These are phyloP conservation scores for Poecilia picta DNA, from an alignment of 2,797 vertebrate genomes.

Conservation along the genomic window DNA sequence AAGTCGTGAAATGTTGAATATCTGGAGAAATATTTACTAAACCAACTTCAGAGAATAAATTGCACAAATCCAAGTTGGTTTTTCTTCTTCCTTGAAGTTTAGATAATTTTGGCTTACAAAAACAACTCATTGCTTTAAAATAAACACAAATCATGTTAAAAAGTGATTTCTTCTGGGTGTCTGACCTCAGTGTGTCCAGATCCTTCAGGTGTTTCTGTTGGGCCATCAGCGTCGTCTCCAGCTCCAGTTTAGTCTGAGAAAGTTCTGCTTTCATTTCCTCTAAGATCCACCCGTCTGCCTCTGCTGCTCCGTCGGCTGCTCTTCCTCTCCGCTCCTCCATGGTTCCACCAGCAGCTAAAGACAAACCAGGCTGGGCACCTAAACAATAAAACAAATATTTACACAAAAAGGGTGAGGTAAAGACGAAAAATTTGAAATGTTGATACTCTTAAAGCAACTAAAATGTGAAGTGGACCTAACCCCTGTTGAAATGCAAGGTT, in stretches of 20 bases:
- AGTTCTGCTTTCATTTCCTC: constrained; percentile 89
- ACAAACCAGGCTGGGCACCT: constrained; percentile 40
- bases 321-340: constrained; percentile 52
- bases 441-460: neutral
- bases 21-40: neutral
- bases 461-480: neutral
- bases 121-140: neutral
- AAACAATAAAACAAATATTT: neutral
- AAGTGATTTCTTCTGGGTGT: neutral
- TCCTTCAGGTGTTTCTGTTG: constrained; percentile 94
- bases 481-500: neutral
- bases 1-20: neutral
- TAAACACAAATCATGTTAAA: neutral
- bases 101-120: neutral
- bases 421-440: neutral
- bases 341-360: constrained; percentile 15
- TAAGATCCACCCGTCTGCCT: constrained; percentile 75
- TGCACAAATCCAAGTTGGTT: neutral
- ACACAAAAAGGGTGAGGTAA: neutral
- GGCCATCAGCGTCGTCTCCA: constrained; percentile 88
- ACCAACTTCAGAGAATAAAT: neutral
- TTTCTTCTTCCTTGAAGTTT: neutral
- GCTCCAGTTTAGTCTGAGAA: constrained; percentile 88
- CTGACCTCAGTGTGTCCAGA: constrained; percentile 89
- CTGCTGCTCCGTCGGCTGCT: constrained; percentile 69